These are phyloP conservation scores for Neomicropteryx cornuta DNA, from an alignment of 1,140 invertebrate species.

Conservation along the genomic window DNA sequence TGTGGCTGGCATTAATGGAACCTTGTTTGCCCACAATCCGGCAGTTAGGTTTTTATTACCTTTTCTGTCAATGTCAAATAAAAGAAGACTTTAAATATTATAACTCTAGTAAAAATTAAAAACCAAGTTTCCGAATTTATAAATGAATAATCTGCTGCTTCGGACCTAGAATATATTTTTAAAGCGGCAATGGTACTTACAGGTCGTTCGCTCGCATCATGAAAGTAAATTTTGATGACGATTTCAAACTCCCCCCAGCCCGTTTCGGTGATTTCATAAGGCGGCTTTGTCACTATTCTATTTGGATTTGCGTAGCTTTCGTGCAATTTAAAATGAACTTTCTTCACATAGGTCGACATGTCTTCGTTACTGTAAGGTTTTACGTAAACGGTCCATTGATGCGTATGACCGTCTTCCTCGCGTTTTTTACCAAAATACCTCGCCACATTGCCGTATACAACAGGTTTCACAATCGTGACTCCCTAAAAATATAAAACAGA, in stretches of 20 bases:
- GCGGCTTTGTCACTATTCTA: constrained; percentile 84
- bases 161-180: not conserved
- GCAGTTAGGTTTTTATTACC: too few species aligned
- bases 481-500: constrained; percentile 47
- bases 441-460: constrained; percentile 95
- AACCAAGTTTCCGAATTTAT: too few species aligned
- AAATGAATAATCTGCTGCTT: too few species aligned
- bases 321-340: constrained; percentile 95
- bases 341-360: constrained; percentile 91
- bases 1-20: too few species aligned
- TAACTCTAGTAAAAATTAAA: too few species aligned
- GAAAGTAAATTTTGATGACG: constrained; percentile 95
- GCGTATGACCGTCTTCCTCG: constrained; percentile 98
- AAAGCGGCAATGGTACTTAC: constrained; percentile 46
- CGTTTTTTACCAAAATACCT: constrained; percentile 93
- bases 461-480: constrained; percentile 85
- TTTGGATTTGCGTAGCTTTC: constrained; percentile 96
- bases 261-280: constrained; percentile 96
- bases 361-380: constrained; percentile 92
- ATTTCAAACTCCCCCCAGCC: constrained; percentile 99
- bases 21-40: too few species aligned
- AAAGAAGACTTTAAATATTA: too few species aligned
- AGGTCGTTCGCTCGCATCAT: constrained; percentile 91
- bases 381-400: constrained; percentile 97
- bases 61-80: too few species aligned